These are phyloP conservation scores for Incurvaria masculella DNA, from an alignment of 2,888 invertebrate species.

Conservation along the genomic window DNA sequence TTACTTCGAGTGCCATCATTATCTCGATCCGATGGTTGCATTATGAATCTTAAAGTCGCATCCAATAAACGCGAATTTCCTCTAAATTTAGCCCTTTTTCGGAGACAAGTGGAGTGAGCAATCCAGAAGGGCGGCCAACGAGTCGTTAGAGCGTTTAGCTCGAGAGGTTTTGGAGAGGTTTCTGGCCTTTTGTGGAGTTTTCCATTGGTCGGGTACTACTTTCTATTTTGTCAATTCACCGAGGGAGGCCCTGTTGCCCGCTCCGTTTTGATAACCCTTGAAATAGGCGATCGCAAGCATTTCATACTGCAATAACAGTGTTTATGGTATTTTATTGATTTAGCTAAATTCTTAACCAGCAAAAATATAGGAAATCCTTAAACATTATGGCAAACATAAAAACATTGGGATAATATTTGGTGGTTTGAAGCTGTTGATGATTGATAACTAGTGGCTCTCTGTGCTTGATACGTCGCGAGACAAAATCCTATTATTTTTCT, in stretches of 20 bases:
- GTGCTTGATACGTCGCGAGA: too few relatives aligned
- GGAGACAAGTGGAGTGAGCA: neutral
- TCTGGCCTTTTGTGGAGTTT: slow-evolving; percentile 48
- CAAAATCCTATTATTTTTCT: too few relatives aligned
- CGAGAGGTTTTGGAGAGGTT: slow-evolving; percentile 43
- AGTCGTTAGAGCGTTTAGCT: slow-evolving; percentile 55
- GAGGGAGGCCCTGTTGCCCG: slow-evolving; percentile 23
- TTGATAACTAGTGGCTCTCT: too few relatives aligned
- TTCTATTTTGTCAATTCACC: slow-evolving; percentile 51
- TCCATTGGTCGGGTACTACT: slow-evolving; percentile 47
- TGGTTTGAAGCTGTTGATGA: too few relatives aligned
- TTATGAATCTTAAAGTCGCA: neutral
- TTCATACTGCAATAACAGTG: too few relatives aligned
- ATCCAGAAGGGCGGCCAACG: neutral
- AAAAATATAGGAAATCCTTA: too few relatives aligned
- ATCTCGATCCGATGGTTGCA: slow-evolving; percentile 25
- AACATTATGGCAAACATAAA: too few relatives aligned
- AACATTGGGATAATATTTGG: too few relatives aligned
- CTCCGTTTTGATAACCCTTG: slow-evolving; percentile 40
- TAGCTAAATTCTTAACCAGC: too few relatives aligned
- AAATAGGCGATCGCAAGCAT: neutral
- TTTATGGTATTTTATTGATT: too few relatives aligned
- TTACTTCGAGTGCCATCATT: slow-evolving; percentile 53
- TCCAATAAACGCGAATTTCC: neutral
- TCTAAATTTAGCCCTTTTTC: neutral